These are phyloP conservation scores for Columba livia DNA, from an alignment of 2,113 vertebrate species.

Conservation along the genomic window DNA sequence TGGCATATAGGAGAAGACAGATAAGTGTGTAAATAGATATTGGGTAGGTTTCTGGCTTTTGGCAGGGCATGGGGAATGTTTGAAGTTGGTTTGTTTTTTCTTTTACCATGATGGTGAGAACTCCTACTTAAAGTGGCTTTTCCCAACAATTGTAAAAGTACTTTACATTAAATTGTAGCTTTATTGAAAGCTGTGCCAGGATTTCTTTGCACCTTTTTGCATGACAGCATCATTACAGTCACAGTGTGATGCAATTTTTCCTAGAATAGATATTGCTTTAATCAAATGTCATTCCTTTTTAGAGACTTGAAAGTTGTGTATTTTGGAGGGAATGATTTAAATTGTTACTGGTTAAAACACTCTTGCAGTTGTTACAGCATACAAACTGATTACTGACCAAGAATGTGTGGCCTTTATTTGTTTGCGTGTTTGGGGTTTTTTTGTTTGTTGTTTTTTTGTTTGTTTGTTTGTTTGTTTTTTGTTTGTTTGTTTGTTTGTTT, in stretches of 20 bases:
- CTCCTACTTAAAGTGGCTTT: not conserved
- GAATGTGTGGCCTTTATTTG: not conserved
- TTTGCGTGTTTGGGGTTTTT: too few relatives aligned
- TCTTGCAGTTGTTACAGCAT: not conserved
- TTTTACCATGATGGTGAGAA: not conserved
- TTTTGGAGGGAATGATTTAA: not conserved
- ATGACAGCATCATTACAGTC: not conserved
- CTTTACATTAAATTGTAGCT: not conserved
- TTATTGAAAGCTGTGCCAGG: not conserved
- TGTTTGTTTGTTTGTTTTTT: not conserved
- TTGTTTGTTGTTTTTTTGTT: too few relatives aligned
- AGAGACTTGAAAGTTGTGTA: not conserved
- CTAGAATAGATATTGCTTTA: not conserved
- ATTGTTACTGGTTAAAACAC: not conserved
- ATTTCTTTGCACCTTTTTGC: not conserved
- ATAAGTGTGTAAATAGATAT: not conserved
- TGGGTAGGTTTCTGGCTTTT: not conserved
- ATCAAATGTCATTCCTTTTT: not conserved
- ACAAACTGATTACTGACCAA: not conserved
- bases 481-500: too few relatives aligned
- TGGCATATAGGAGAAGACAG: not conserved
- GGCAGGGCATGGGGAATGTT: accelerated
- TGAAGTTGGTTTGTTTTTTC: not conserved
- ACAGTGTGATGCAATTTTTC: not conserved
- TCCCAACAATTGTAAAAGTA: not conserved